These are phyloP conservation scores for Monomorium pharaonis DNA, from an alignment of 1,140 invertebrate genomes.

Conservation along the genomic window DNA sequence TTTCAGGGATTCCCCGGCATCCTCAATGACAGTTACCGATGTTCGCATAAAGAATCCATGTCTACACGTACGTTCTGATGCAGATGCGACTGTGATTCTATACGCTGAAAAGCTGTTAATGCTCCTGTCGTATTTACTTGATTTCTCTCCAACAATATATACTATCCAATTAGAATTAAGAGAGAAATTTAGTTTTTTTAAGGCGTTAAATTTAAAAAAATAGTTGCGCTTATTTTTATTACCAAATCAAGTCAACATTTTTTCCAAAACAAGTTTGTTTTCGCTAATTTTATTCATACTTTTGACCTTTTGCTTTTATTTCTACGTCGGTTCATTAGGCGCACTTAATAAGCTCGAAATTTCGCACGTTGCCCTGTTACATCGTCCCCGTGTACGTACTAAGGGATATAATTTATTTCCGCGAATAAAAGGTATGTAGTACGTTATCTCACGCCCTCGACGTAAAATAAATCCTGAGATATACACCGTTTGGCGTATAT, in stretches of 20 bases:
- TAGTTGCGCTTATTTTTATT: background rate
- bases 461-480: constrained; percentile 57
- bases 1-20: constrained; percentile 8
- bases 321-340: background rate
- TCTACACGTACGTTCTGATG: background rate
- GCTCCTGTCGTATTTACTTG: background rate
- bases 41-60: background rate
- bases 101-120: background rate
- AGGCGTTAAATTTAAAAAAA: background rate
- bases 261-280: background rate
- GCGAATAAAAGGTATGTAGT: constrained; percentile 35
- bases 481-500: constrained; percentile 44
- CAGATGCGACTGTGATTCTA: background rate
- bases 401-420: constrained; percentile 31
- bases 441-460: constrained; percentile 48
- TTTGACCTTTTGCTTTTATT: background rate
- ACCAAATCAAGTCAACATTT: background rate
- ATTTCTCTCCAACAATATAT: background rate
- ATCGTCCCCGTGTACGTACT: background rate
- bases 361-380: background rate
- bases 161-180: background rate
- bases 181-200: background rate
- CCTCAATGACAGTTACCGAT: constrained; percentile 28
- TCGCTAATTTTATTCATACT: background rate
- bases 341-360: constrained; percentile 9